Conservation (phyloP, 2,888 invertebrate species). For the Synanthedon vespiformis region DNA sequence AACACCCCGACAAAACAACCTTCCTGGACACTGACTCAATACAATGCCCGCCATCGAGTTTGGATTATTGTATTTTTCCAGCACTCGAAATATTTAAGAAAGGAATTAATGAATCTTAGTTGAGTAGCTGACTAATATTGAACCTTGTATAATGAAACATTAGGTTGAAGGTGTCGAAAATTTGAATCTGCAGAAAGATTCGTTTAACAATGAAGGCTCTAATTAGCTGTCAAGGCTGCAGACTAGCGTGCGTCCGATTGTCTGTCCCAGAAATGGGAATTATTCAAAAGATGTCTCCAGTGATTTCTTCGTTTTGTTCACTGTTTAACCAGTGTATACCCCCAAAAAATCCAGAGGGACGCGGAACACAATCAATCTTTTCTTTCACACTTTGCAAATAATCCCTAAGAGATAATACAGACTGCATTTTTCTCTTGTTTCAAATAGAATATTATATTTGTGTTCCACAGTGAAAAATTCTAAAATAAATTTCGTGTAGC, state of each 20-base stretch:
- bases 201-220: conserved; percentile 63
- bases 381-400: background rate
- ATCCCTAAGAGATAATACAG: background rate
- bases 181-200: conserved; percentile 42
- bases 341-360: background rate
- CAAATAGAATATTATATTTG: too few relatives aligned
- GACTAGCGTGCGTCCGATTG: conserved; percentile 34
- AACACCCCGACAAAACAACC: conserved; percentile 61
- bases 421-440: too few relatives aligned
- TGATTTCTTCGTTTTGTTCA: conserved; percentile 60
- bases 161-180: conserved; percentile 10
- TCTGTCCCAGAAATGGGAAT: conserved; percentile 61
- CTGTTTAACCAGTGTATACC: conserved; percentile 13
- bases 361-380: background rate
- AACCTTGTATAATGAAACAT: conserved; percentile 24
- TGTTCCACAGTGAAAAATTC: too few relatives aligned
- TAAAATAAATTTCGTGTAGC: background rate
- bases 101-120: conserved; percentile 53
- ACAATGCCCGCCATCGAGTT: conserved; percentile 57
- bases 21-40: conserved; percentile 69
- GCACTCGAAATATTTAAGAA: conserved; percentile 63
- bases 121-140: conserved; percentile 18
- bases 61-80: conserved; percentile 69
- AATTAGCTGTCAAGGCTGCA: conserved; percentile 67
- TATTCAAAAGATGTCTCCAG: conserved; percentile 64